Evolutionary conservation across 2,113 vertebrate species (phyloP).

Genomic region (Vireo altiloquus): DNA sequence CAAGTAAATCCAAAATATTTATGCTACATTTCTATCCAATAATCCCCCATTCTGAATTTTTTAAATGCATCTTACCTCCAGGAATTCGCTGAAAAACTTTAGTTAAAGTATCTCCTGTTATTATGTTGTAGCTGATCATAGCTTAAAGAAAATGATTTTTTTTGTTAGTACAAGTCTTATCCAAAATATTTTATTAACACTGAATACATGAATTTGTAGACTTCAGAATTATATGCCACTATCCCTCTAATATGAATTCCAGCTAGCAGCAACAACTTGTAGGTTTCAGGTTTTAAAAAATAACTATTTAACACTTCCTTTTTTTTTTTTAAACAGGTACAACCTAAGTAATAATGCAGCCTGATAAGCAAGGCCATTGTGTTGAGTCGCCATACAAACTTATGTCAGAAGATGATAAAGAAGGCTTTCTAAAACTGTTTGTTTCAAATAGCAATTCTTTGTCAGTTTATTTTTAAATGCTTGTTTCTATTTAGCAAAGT

Average conservation of each 20-base stretch:
- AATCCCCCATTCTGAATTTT: not conserved
- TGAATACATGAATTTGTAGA: not conserved
- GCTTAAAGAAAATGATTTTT: conserved; percentile 71
- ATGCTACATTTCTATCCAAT: not conserved
- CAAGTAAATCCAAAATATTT: not conserved
- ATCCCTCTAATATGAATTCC: not conserved
- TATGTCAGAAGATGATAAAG: not conserved
- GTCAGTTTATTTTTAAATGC: not conserved
- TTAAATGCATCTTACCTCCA: conserved; percentile 80
- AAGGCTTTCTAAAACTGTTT: not conserved
- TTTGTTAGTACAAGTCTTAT: not conserved
- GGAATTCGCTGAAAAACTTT: conserved; percentile 93
- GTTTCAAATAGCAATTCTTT: not conserved
- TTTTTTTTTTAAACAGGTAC: not conserved
- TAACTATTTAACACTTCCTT: fast-evolving
- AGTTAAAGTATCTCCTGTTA: conserved; percentile 88
- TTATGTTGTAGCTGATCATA: conserved; percentile 98
- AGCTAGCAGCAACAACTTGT: not conserved
- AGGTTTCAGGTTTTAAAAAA: not conserved
- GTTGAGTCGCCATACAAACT: not conserved
- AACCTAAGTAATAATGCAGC: not conserved
- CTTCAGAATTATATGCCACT: not conserved
- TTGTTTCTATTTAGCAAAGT: not conserved
- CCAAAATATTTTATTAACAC: not conserved
- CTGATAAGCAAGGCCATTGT: not conserved